These are phyloP conservation scores for Bambusicola thoracicus DNA, from an alignment of 2,113 vertebrate species.

Conservation along the genomic window DNA sequence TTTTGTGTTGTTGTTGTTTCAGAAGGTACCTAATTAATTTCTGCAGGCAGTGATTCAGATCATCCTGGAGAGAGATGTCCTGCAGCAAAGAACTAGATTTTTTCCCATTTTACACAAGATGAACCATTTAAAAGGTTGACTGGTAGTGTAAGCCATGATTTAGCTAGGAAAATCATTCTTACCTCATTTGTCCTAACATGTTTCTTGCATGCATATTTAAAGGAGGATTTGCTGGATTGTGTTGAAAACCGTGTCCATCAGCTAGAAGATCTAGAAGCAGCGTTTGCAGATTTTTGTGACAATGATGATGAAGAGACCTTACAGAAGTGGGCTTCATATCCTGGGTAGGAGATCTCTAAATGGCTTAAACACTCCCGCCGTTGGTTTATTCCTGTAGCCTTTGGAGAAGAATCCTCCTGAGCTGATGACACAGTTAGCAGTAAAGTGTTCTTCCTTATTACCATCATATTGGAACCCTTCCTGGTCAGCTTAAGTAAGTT, in stretches of 20 bases:
- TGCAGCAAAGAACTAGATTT: background rate
- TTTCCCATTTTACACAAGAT: background rate
- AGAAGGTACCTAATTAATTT: background rate
- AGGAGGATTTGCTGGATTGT: conserved; percentile 85
- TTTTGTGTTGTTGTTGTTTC: no score
- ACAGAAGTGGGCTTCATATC: conserved; percentile 83
- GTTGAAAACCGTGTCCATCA: conserved; percentile 88
- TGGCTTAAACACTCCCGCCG: background rate
- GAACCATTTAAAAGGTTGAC: background rate
- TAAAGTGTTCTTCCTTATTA: background rate
- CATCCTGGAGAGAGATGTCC: background rate
- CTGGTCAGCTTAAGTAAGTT: background rate
- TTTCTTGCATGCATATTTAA: conserved; percentile 43
- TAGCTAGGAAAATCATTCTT: background rate
- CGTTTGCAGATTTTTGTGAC: conserved; percentile 92
- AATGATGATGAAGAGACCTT: conserved; percentile 86
- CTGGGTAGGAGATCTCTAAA: conserved; percentile 76
- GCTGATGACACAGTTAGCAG: background rate
- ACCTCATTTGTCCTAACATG: background rate
- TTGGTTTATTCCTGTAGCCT: background rate
- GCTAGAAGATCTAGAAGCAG: conserved; percentile 92
- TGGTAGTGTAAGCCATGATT: background rate
- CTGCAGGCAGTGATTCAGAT: background rate
- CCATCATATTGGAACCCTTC: background rate
- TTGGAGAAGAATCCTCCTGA: background rate